These are phyloP conservation scores for Epirrhoe alternata DNA, from an alignment of 2,888 invertebrate genomes.

Conservation along the genomic window DNA sequence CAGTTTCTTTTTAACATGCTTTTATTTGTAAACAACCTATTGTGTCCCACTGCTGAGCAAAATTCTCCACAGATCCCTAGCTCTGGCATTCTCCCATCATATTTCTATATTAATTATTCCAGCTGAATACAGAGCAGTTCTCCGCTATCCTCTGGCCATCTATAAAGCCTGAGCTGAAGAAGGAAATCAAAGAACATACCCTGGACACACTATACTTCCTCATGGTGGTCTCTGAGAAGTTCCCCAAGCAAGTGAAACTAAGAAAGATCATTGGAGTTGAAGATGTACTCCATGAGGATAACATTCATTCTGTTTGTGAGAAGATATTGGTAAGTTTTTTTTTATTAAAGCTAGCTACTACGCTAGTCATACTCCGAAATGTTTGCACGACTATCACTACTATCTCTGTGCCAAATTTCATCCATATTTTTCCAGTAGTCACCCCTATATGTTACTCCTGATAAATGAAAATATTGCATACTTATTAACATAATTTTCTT, in stretches of 20 bases:
- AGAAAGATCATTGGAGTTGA: conserved; percentile 83
- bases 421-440: too few species aligned
- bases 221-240: conserved; percentile 72
- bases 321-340: conserved; percentile 86
- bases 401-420: too few species aligned
- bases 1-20: too few species aligned
- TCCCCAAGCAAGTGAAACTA: conserved; percentile 80
- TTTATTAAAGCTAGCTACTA: too few species aligned
- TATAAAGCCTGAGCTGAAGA: conserved; percentile 85
- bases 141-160: conserved; percentile 85
- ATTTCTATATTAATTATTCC: conserved; percentile 24
- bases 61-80: too few species aligned
- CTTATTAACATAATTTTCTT: conserved; percentile 10
- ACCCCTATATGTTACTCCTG: background rate
- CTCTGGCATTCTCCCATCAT: too few species aligned
- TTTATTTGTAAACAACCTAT: too few species aligned
- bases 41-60: too few species aligned
- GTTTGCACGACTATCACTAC: too few species aligned
- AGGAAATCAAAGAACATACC: conserved; percentile 87
- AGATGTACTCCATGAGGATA: conserved; percentile 85
- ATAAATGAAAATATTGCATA: background rate
- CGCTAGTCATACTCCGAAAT: too few species aligned
- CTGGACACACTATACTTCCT: conserved; percentile 88
- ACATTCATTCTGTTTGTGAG: conserved; percentile 82
- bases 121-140: conserved; percentile 85